Evolutionary conservation across 2,888 invertebrate species (phyloP).

Genomic region (Tryphoninae sp.): DNA sequence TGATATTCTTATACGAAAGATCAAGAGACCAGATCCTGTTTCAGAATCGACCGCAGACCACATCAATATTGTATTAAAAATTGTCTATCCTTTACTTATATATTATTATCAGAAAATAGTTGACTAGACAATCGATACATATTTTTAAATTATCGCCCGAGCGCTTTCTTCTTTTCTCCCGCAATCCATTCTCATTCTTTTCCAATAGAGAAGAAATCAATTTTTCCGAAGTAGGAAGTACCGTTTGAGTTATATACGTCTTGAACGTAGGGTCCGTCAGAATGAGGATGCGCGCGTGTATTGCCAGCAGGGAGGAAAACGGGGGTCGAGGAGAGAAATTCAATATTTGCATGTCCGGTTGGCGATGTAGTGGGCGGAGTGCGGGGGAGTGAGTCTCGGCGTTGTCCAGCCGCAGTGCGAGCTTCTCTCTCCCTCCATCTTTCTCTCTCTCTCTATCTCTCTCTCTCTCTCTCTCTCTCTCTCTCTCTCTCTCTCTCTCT

Average conservation of each 20-base stretch:
- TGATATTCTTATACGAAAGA: no score
- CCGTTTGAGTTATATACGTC: conserved; percentile 48
- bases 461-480: conserved; percentile 29
- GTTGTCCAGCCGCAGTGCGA: conserved; percentile 55
- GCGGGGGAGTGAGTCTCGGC: conserved; percentile 44
- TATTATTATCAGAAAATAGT: no score
- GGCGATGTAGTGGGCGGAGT: conserved; percentile 40
- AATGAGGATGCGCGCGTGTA: conserved; percentile 39
- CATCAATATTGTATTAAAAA: no score
- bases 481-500: conserved; percentile 32
- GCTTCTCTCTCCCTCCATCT: conserved; percentile 36
- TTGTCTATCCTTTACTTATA: no score
- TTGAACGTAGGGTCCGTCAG: conserved; percentile 17
- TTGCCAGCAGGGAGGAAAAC: conserved; percentile 27
- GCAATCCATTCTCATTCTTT: conserved; percentile 22
- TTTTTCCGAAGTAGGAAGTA: conserved; percentile 45
- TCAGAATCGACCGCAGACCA: no score
- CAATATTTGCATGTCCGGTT: conserved; percentile 74
- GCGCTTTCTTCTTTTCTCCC: not conserved
- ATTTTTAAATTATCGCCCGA: not conserved
- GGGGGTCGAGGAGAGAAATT: conserved; percentile 67
- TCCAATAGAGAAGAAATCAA: conserved; percentile 7
- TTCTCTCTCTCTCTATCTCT: conserved; percentile 31
- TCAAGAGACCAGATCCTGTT: no score
- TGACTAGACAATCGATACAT: no score